Percentiles rank a stretch among this genome's conserved stretches.
phyloP scores from a whole-genome alignment of 1,140 invertebrate species.

The Ladona fulva region DNA sequence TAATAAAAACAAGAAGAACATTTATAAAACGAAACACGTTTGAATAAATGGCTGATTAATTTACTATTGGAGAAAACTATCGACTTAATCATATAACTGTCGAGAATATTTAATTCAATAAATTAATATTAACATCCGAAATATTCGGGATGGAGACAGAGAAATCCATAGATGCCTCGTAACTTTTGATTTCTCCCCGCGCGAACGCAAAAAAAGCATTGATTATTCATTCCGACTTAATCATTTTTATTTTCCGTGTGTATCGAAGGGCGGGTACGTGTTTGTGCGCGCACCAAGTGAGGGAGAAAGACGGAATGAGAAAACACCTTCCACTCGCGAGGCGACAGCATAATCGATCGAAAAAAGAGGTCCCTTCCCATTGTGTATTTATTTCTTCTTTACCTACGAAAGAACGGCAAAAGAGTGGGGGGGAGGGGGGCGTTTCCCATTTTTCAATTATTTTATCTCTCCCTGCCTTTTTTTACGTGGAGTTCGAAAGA shows the following conservation, averaged over 20 bases:
- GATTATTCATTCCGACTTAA: slow-evolving; percentile 10
- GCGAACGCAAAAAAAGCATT: not conserved
- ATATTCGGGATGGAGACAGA: not conserved
- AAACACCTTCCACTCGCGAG: not conserved
- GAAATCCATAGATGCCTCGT: not conserved
- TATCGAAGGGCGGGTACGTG: not conserved
- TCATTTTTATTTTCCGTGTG: not conserved
- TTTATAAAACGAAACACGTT: too few species aligned
- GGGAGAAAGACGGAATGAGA: too few species aligned
- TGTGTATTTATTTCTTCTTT: not conserved
- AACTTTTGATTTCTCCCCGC: not conserved
- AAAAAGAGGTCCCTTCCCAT: not conserved
- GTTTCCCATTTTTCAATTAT: too few species aligned
- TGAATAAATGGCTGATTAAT: too few species aligned
- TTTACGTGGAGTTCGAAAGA: not conserved
- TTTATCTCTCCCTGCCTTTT: not conserved
- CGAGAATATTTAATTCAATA: too few species aligned
- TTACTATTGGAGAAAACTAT: too few species aligned
- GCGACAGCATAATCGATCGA: not conserved
- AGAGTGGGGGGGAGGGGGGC: not conserved
- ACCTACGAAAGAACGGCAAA: not conserved
- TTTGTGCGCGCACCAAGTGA: too few species aligned
- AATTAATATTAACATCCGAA: too few species aligned
- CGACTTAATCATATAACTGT: too few species aligned
- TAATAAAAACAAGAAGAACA: too few species aligned